These are phyloP conservation scores for Hoplostethus atlanticus DNA, from an alignment of 2,797 vertebrate species.

Conservation along the genomic window DNA sequence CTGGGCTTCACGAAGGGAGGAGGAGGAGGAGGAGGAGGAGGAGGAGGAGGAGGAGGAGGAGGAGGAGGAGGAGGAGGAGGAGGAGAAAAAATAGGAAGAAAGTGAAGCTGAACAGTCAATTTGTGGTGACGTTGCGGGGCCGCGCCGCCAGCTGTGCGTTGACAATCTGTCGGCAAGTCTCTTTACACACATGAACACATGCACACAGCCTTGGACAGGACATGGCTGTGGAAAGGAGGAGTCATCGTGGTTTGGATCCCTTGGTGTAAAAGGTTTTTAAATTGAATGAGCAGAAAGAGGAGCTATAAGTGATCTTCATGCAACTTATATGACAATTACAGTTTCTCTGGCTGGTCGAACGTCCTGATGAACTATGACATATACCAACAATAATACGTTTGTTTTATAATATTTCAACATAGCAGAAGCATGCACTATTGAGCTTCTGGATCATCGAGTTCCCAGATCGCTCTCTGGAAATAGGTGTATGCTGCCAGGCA, in stretches of 20 bases:
- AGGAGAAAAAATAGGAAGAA: background rate
- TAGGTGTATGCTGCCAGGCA: background rate
- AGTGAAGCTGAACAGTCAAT: background rate
- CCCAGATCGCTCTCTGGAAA: conserved; percentile 12
- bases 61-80: background rate
- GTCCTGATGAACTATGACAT: background rate
- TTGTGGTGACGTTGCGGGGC: background rate
- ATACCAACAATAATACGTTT: background rate
- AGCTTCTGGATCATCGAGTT: background rate
- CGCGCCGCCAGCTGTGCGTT: background rate
- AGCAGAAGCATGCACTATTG: background rate
- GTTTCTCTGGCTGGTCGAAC: background rate
- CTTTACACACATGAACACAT: background rate
- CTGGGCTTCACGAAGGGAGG: background rate
- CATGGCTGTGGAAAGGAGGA: background rate
- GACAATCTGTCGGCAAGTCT: background rate
- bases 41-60: background rate
- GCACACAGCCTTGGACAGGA: background rate
- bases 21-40: background rate
- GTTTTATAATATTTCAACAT: background rate
- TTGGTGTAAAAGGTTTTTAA: background rate
- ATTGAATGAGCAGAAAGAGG: background rate
- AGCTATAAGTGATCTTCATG: background rate
- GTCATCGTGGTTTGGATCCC: background rate
- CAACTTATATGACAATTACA: background rate